Base-by-base conservation (phyloP, 1,140 invertebrate genomes). In the Sipha flava region DNA sequence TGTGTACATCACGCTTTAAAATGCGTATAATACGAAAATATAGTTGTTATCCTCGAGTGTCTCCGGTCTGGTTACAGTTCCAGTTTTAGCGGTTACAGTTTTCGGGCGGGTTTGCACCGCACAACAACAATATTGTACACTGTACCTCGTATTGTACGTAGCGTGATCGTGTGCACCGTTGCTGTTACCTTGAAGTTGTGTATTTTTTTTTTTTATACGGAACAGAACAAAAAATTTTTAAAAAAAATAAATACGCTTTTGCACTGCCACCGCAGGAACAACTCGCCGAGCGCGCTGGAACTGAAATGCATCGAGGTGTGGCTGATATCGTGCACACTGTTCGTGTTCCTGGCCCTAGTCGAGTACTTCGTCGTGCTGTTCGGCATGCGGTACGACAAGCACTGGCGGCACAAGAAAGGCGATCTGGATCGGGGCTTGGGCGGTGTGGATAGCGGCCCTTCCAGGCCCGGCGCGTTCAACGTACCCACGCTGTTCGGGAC, bases 281-380 rank as follows among this genome's bases (percentile, higher is more conserved):
- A 89, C 84, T 89, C 89, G 9, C 89, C 89, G 4, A 88, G 88
- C 81, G 89, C 89, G 0, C 84, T 89, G n/a, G 89, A 90, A 82
- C 84, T 91, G 40, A 91, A 92, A 83, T 90, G 90, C 81, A 89
- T 92, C 26, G 91, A 92, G 84, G 88, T 92, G 26, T 92, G 91
- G 91, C 87, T 91, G 84, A 89, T 91, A 81, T 89, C 88, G 9
- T 92, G 92, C 84, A 90, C 91, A 6, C 85, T 91, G 45, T 92
- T 93, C 85, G 91, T 92, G 21, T 92, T 92, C 84, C 85, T 90
- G 10, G 89, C 90, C 0, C 85, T 93, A n/a, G 85, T 92, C 70
- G 91, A 93, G 84, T 93, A 91, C 85, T 91, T 91, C 80, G 87
- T 91, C 81, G 90, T 92, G 62, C 84, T 90, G 37, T 89, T 89